Conservation (phyloP, 2,797 vertebrate genomes). For the Sphaeramia orbicularis region DNA sequence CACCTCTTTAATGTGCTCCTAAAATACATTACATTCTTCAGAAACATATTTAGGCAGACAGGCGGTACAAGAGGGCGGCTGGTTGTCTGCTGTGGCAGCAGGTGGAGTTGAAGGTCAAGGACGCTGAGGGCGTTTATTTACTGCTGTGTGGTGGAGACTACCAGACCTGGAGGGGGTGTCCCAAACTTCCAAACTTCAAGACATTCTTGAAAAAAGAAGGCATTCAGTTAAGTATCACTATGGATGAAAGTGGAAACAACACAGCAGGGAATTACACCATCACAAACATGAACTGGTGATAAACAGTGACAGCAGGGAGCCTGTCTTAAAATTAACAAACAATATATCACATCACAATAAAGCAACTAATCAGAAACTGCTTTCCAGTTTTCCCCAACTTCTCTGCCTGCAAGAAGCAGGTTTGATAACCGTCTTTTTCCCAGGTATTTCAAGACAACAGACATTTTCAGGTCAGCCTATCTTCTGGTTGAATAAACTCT, state of each 20-base stretch:
- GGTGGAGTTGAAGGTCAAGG: conserved; percentile 61
- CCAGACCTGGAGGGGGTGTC: conserved; percentile 5
- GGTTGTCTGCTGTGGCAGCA: conserved; percentile 52
- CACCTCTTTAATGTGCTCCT: conserved; percentile 17
- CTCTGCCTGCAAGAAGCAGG: neutral
- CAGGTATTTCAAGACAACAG: conserved; percentile 21
- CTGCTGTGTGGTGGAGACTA: conserved; percentile 21
- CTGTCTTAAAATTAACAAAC: too few species aligned
- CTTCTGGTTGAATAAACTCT: conserved; percentile 10
- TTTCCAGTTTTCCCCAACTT: neutral
- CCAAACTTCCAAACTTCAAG: conserved; percentile 9
- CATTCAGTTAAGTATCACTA: neutral
- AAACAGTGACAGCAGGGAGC: too few species aligned
- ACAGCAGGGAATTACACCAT: neutral
- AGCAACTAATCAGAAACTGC: conserved; percentile 1
- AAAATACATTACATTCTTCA: conserved; percentile 45
- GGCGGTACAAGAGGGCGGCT: conserved; percentile 36
- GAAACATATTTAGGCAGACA: conserved; percentile 62
- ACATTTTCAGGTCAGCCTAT: conserved; percentile 36
- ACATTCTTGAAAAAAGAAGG: neutral
- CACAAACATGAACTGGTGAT: neutral
- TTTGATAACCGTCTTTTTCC: conserved; percentile 10
- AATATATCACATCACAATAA: too few species aligned
- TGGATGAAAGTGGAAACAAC: conserved; percentile 8
- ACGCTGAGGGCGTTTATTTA: conserved; percentile 35